phyloP scores from a whole-genome alignment of 2,797 vertebrate species.

The Parotocinclus haroldoi region DNA sequence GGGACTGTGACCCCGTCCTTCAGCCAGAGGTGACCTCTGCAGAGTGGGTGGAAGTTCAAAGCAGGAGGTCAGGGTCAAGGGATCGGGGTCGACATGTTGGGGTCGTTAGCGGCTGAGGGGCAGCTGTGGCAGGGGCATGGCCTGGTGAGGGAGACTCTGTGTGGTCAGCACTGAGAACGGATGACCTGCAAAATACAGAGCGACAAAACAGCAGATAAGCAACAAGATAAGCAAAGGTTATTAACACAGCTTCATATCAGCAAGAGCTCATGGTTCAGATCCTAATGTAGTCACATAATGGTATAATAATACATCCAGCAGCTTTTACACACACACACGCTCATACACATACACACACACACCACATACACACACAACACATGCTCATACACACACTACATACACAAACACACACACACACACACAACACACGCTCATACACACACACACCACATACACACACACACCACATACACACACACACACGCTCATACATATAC shows the following conservation, averaged over 20 bases:
- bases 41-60: slow-evolving; percentile 43
- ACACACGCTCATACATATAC: too few species aligned
- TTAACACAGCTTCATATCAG: neutral
- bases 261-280: neutral
- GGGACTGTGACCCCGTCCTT: slow-evolving; percentile 50
- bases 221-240: neutral
- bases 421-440: too few species aligned
- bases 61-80: slow-evolving; percentile 51
- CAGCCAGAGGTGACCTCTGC: slow-evolving; percentile 41
- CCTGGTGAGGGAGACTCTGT: slow-evolving; percentile 77
- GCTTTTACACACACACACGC: too few species aligned
- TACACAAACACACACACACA: too few species aligned
- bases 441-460: too few species aligned
- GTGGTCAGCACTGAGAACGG: slow-evolving; percentile 90
- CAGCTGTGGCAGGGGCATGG: slow-evolving; percentile 79
- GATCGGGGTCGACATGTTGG: slow-evolving; percentile 48
- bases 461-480: too few species aligned
- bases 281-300: neutral
- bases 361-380: too few species aligned
- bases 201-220: neutral
- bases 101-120: slow-evolving; percentile 77
- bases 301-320: too few species aligned
- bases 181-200: slow-evolving; percentile 78
- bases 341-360: too few species aligned
- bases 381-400: too few species aligned